These are phyloP conservation scores for Hydropotes inermis DNA, from an alignment of 2,113 vertebrate species.

Conservation along the genomic window DNA sequence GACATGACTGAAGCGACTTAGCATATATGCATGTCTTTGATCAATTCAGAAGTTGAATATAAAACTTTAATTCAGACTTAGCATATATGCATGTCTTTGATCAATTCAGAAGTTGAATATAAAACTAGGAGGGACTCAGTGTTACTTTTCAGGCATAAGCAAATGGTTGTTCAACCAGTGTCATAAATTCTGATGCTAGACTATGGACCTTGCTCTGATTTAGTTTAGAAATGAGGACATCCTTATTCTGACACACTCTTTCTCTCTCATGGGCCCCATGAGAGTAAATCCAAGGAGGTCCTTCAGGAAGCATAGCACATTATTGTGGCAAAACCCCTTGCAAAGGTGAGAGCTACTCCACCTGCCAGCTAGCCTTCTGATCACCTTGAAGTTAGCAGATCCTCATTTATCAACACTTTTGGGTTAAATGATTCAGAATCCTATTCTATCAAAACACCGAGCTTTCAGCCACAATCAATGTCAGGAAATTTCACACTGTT, in stretches of 20 bases:
- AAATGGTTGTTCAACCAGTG: background rate
- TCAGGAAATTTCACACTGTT: background rate
- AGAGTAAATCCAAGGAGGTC: background rate
- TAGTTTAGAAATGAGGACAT: background rate
- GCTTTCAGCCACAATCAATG: background rate
- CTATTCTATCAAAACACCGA: background rate
- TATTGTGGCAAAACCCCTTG: background rate
- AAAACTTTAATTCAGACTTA: no score
- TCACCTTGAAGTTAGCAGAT: background rate
- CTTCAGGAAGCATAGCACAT: background rate
- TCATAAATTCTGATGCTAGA: background rate
- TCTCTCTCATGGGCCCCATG: background rate
- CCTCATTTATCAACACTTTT: background rate
- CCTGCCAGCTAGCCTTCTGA: background rate
- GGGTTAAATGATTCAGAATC: background rate
- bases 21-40: background rate
- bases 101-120: background rate
- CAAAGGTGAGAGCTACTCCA: background rate
- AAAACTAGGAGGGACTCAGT: background rate
- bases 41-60: background rate
- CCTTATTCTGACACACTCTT: background rate
- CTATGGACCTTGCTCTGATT: background rate
- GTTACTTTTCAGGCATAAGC: background rate
- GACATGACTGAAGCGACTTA: background rate
- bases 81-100: no score